Evolutionary conservation across 1,140 invertebrate genomes (phyloP).

Genomic region (Diorhabda sublineata): DNA sequence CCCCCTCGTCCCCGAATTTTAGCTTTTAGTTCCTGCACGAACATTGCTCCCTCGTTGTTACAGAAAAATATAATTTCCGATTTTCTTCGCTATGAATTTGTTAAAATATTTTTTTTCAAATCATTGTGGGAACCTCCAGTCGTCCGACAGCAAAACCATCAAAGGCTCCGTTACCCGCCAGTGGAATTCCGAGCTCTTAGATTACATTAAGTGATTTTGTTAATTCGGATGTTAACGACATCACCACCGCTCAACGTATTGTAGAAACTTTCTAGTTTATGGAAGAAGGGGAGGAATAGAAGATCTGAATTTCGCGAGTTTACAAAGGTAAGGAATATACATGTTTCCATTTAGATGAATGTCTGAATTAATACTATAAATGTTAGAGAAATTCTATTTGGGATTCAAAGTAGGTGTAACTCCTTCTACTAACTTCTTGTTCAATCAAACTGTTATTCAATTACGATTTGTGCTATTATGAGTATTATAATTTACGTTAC

Average conservation of each 20-base stretch:
- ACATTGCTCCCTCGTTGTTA: too few relatives aligned
- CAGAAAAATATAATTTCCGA: too few relatives aligned
- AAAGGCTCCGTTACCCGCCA: slow-evolving; percentile 78
- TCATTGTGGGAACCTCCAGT: slow-evolving; percentile 60
- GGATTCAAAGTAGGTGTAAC: too few relatives aligned
- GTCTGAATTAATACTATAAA: background rate
- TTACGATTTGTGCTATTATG: too few relatives aligned
- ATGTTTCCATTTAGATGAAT: background rate
- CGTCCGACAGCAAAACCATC: slow-evolving; percentile 51
- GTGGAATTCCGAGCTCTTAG: slow-evolving; percentile 72
- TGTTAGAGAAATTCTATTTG: too few relatives aligned
- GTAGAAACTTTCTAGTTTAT: slow-evolving; percentile 92
- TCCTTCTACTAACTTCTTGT: too few relatives aligned
- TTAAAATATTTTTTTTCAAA: slow-evolving; percentile 42
- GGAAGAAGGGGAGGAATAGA: slow-evolving; percentile 80
- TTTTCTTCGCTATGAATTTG: too few relatives aligned
- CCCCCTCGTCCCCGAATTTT: too few relatives aligned
- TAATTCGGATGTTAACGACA: slow-evolving; percentile 37
- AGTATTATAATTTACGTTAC: too few relatives aligned
- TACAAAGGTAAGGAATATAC: slow-evolving; percentile 28
- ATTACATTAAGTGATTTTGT: slow-evolving; percentile 70
- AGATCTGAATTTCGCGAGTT: slow-evolving; percentile 61
- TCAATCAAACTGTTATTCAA: too few relatives aligned
- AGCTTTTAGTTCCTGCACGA: too few relatives aligned
- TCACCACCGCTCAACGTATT: slow-evolving; percentile 67